Conservation (phyloP, 2,797 vertebrate species). For the Pipistrellus kuhlii region DNA sequence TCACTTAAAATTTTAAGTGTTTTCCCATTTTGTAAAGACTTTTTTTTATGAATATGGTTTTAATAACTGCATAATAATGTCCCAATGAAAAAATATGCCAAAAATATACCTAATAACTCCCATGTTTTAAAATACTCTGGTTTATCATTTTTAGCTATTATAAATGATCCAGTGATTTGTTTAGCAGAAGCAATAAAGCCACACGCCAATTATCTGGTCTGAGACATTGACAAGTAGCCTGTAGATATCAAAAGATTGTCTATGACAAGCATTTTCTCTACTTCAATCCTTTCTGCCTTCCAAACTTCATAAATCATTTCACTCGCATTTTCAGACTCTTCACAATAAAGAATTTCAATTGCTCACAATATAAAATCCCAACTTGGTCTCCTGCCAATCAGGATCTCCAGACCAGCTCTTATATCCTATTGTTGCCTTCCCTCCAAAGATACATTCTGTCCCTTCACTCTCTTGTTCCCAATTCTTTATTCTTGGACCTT, state of each 20-base stretch:
- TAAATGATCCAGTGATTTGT: conserved; percentile 30
- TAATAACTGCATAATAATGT: conserved; percentile 35
- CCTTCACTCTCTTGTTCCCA: neutral
- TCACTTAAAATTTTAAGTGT: conserved; percentile 56
- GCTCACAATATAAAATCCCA: neutral
- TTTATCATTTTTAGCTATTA: conserved; percentile 40
- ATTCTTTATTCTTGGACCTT: neutral
- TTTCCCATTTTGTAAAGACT: conserved; percentile 52
- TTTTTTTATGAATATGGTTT: conserved; percentile 34
- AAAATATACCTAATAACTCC: conserved; percentile 45
- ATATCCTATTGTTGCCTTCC: neutral
- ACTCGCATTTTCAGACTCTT: conserved; percentile 9
- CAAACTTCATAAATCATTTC: conserved; percentile 5
- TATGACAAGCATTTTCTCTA: neutral
- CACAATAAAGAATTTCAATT: neutral
- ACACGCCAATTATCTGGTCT: conserved; percentile 24
- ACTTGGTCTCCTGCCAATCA: neutral
- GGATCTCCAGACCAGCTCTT: neutral
- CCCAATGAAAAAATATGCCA: conserved; percentile 7
- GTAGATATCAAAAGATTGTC: conserved; percentile 1
- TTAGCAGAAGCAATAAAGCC: conserved; percentile 25
- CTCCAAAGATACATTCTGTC: neutral
- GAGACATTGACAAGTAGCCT: conserved; percentile 27
- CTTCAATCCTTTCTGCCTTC: neutral
- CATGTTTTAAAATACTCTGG: conserved; percentile 54